These are phyloP conservation scores for Saccopteryx leptura DNA, from an alignment of 2,113 vertebrate species.

Conservation along the genomic window DNA sequence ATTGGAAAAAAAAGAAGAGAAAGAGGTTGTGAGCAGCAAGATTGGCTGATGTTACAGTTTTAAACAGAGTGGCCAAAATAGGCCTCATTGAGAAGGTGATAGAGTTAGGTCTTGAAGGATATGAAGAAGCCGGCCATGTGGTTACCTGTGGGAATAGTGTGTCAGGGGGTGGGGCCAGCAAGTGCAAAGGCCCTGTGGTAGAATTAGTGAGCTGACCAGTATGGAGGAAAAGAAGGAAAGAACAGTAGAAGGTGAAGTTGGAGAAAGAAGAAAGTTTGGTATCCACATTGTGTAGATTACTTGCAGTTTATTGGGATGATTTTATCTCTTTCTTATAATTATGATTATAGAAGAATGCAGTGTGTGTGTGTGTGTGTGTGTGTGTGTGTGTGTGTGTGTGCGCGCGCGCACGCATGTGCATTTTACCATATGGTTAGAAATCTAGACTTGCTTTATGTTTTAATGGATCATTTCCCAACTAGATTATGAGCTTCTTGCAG, in stretches of 20 bases:
- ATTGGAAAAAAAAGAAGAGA: background rate
- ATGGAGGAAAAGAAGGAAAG: background rate
- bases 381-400: background rate
- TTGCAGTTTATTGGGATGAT: background rate
- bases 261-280: background rate
- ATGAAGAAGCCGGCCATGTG: background rate
- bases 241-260: background rate
- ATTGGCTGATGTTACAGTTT: background rate
- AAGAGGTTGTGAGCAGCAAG: background rate
- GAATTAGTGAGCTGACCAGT: background rate
- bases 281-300: background rate
- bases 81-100: background rate
- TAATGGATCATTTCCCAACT: background rate
- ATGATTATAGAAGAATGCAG: background rate
- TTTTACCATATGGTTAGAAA: background rate
- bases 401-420: background rate
- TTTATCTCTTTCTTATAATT: background rate
- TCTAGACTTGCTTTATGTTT: background rate
- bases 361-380: background rate
- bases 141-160: background rate
- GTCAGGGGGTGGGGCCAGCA: fast-evolving
- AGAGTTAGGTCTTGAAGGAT: background rate
- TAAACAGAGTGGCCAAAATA: background rate
- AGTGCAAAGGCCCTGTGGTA: background rate
- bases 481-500: background rate